A percentile compares a stretch with the other conserved stretches of the same genome.
These are phyloP conservation scores for Apodemus agrarius DNA, from an alignment of 2,797 vertebrate species.

Conservation along the genomic window DNA sequence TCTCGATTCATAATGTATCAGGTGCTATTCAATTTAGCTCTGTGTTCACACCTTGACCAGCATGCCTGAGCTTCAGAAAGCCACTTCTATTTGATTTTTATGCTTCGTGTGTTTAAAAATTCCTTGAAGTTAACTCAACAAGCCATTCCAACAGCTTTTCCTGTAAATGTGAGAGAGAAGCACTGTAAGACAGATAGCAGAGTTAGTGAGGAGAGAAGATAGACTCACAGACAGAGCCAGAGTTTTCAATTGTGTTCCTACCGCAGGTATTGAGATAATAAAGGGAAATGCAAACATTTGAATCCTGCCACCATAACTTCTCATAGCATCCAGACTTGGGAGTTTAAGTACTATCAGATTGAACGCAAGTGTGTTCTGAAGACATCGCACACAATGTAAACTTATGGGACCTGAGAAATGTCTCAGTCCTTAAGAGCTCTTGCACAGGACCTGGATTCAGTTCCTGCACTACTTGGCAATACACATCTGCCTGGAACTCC, in stretches of 20 bases:
- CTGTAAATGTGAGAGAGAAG: not conserved
- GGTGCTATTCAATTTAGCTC: conserved; percentile 14
- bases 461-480: not conserved
- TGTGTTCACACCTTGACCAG: not conserved
- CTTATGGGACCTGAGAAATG: not conserved
- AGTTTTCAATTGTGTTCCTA: not conserved
- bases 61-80: not conserved
- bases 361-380: not conserved
- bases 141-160: not conserved
- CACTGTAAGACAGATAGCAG: not conserved
- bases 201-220: not conserved
- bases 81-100: not conserved
- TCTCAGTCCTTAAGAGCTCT: not conserved
- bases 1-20: conserved; percentile 24
- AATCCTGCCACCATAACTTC: not conserved
- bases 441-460: not conserved
- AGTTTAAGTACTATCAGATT: not conserved
- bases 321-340: not conserved
- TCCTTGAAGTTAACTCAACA: not conserved
- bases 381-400: not conserved
- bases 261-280: not conserved
- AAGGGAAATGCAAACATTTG: not conserved
- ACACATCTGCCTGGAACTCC: not conserved
- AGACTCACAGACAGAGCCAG: not conserved
- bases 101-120: not conserved